phyloP scores from a whole-genome alignment of 2,888 invertebrate genomes.

The Cenopis cana region DNA sequence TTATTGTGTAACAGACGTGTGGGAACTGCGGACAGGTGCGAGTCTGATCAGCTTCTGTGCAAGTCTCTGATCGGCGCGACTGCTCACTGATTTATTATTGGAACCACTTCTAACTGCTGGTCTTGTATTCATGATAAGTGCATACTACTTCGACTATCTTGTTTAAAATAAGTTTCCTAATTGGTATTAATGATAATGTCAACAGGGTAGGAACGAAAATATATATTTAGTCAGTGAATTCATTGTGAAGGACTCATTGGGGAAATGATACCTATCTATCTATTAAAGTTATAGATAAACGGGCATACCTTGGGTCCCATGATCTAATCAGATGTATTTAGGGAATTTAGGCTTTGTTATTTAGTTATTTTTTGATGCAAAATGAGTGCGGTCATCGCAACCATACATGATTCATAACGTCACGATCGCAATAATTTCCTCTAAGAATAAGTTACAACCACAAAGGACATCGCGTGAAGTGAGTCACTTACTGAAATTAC shows the following conservation, averaged over 20 bases:
- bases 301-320: too few species aligned
- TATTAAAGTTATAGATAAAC: too few species aligned
- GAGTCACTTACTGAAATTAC: conserved; percentile 22
- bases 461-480: conserved; percentile 17
- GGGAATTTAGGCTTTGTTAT: too few species aligned
- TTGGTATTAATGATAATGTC: not conserved
- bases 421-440: conserved; percentile 15
- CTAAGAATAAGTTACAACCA: conserved; percentile 29
- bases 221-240: too few species aligned
- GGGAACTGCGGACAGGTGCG: conserved; percentile 76
- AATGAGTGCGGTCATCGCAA: not conserved
- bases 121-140: conserved; percentile 15
- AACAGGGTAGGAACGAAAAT: not conserved
- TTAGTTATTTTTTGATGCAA: not conserved
- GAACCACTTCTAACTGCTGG: conserved; percentile 8
- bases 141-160: not conserved
- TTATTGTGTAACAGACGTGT: conserved; percentile 75
- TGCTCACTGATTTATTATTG: conserved; percentile 36
- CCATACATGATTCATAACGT: conserved; percentile 17
- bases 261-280: too few species aligned
- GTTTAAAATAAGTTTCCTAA: not conserved
- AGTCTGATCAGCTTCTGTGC: conserved; percentile 39
- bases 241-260: too few species aligned
- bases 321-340: too few species aligned
- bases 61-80: conserved; percentile 23